Evolutionary conservation across 2,797 vertebrate species (phyloP), one percentile per base, ranked within the genome.

Genomic region (Pagetopsis macropterus): DNA sequence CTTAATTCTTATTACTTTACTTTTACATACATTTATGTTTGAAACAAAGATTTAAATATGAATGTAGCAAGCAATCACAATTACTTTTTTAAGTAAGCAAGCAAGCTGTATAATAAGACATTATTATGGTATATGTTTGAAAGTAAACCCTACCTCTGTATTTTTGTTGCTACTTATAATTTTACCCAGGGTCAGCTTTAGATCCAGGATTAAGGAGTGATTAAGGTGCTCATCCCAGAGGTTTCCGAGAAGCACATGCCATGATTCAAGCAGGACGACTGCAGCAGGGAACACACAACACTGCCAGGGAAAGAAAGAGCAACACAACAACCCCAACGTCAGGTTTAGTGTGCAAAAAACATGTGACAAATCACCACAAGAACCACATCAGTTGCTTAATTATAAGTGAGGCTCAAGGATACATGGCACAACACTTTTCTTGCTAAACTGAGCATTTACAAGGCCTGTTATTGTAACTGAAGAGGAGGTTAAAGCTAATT

Each of bases 211-310:
- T 15, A 95, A 82, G 8, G 21, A 67, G 54, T 87, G 75, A 81
- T 93, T 94, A 4, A 93, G 23, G 76, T 95, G 92, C 81, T 93
- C 86, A 7, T 84, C 76, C 85, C 91, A 94, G 72, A 95, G 91
- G 62, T 93, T 91, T 61, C 61, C 76, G 51, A 89, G 70, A 4
- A 95, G 91, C 43, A 87, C 74, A 19, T 77, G 74, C 95, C 95
- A 95, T 65, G 94, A 94, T 31, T 94, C 78, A 19, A 82, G 81
- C 41, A 95, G 92, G 49, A 94, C 82, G 11, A 90, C 72, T 33
- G 94, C 94, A 78, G 93, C 91, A 41, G 89, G 88, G 78, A 94
- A 91, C 74, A 95, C 92, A 73, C 94, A 95, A 72, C 94, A 95
- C 94, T 95, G 87, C 48, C 77, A 75, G 46, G 74, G 71, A 16